Evolutionary conservation across 2,888 invertebrate genomes (phyloP).

Genomic region (Cheilosia vulpina): DNA sequence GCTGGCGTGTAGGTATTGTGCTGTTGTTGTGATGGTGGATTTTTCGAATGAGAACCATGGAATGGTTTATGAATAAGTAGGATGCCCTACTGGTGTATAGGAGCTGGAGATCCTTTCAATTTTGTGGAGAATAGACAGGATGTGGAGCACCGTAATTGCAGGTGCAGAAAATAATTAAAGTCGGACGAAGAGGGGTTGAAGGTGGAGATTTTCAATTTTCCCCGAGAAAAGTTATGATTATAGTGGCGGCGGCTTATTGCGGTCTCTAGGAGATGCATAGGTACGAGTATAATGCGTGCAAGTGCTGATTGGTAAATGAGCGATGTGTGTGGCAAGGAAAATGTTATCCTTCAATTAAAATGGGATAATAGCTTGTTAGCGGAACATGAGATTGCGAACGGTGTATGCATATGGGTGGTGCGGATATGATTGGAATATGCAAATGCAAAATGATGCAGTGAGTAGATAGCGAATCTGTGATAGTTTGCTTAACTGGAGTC

Average conservation of each 20-base stretch:
- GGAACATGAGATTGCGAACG: constrained; percentile 24
- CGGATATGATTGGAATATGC: neutral
- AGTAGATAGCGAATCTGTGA: neutral
- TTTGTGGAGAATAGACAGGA: constrained; percentile 67
- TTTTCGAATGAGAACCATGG: constrained; percentile 51
- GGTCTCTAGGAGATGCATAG: constrained; percentile 1
- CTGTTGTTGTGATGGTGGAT: constrained; percentile 33
- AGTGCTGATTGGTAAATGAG: constrained; percentile 57
- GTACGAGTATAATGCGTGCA: constrained; percentile 39
- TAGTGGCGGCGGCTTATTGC: constrained; percentile 41
- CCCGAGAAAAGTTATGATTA: constrained; percentile 64
- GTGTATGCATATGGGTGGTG: neutral
- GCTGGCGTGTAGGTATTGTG: neutral
- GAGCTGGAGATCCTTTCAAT: constrained; percentile 69
- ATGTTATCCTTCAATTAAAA: constrained; percentile 64
- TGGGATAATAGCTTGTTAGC: constrained; percentile 52
- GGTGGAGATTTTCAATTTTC: constrained; percentile 53
- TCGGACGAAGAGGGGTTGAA: constrained; percentile 35
- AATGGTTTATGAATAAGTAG: constrained; percentile 73
- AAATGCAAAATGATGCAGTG: constrained; percentile 1
- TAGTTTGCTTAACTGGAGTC: neutral
- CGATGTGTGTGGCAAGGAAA: constrained; percentile 32
- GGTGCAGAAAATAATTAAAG: constrained; percentile 73
- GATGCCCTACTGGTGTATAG: constrained; percentile 58
- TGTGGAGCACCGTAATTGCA: constrained; percentile 73